Evolutionary conservation across 2,888 invertebrate genomes (phyloP).

Genomic region (Lacanobia oleracea): DNA sequence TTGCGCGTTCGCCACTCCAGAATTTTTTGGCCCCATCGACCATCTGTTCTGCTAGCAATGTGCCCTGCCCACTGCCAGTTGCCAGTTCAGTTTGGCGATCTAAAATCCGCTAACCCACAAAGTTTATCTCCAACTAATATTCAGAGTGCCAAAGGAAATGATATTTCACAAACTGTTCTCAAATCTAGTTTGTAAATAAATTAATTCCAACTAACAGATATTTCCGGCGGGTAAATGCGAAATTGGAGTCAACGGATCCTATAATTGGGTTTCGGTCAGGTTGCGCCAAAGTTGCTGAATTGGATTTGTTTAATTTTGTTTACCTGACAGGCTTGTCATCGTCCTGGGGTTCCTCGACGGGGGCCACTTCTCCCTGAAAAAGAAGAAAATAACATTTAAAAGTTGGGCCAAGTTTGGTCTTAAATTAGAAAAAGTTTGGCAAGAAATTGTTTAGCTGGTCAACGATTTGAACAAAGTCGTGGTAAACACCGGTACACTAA

Average conservation of each 20-base stretch:
- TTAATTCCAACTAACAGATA: conserved; percentile 29
- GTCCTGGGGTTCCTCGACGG: conserved; percentile 84
- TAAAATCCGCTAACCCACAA: neutral
- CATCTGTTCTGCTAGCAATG: no score
- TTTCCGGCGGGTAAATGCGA: conserved; percentile 28
- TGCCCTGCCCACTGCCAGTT: no score
- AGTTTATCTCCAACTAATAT: conserved; percentile 7
- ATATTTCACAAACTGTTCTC: conserved; percentile 39
- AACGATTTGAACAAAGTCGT: no score
- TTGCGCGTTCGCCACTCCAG: no score
- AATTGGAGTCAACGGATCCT: conserved; percentile 12
- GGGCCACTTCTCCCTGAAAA: conserved; percentile 85
- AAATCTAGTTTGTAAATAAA: conserved; percentile 26
- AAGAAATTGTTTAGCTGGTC: no score
- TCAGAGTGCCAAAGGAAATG: conserved; percentile 10
- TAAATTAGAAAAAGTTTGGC: no score
- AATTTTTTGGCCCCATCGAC: no score
- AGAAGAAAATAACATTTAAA: conserved; percentile 23
- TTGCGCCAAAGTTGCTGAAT: conserved; percentile 19
- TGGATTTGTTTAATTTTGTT: conserved; percentile 30
- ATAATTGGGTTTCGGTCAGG: conserved; percentile 19
- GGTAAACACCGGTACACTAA: no score
- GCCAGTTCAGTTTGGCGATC: no score
- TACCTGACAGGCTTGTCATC: conserved; percentile 81
- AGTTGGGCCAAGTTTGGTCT: neutral